Conservation (phyloP, 2,888 invertebrate genomes). For the Melikaiella ostensackeni region DNA sequence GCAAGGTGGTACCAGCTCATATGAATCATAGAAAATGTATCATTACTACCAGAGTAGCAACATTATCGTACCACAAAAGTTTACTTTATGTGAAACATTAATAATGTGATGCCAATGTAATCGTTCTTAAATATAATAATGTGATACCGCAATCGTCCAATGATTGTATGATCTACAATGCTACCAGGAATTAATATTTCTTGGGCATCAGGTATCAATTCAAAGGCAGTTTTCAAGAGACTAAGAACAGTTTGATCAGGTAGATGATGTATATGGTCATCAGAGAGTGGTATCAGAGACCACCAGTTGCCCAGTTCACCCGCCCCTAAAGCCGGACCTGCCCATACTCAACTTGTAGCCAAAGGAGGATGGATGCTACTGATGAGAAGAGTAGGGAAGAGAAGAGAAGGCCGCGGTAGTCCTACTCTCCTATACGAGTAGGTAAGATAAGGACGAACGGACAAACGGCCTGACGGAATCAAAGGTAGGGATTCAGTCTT, state of each 20-base stretch:
- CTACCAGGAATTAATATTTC: neutral
- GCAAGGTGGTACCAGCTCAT: neutral
- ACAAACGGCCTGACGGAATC: slow-evolving; percentile 72
- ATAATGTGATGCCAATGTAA: too few species aligned
- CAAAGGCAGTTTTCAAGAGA: slow-evolving; percentile 4
- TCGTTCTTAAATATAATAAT: too few species aligned
- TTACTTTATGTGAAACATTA: too few species aligned
- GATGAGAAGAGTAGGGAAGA: slow-evolving; percentile 53
- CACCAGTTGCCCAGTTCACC: slow-evolving; percentile 27
- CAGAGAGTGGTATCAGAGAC: slow-evolving; percentile 33
- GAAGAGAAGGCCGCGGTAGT: slow-evolving; percentile 54
- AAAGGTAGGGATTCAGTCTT: slow-evolving; percentile 75
- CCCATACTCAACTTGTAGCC: slow-evolving; percentile 35
- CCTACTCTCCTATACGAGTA: slow-evolving; percentile 58
- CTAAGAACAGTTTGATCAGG: neutral
- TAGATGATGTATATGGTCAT: slow-evolving; percentile 21
- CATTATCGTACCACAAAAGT: too few species aligned
- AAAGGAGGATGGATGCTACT: slow-evolving; percentile 41
- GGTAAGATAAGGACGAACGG: slow-evolving; percentile 71
- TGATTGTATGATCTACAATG: neutral
- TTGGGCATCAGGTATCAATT: neutral
- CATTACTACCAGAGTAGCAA: too few species aligned
- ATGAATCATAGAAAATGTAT: too few species aligned
- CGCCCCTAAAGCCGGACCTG: slow-evolving; percentile 39
- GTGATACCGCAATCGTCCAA: too few species aligned